These are phyloP conservation scores for Chloroclystis v-ata DNA, from an alignment of 2,888 invertebrate species.

Conservation along the genomic window DNA sequence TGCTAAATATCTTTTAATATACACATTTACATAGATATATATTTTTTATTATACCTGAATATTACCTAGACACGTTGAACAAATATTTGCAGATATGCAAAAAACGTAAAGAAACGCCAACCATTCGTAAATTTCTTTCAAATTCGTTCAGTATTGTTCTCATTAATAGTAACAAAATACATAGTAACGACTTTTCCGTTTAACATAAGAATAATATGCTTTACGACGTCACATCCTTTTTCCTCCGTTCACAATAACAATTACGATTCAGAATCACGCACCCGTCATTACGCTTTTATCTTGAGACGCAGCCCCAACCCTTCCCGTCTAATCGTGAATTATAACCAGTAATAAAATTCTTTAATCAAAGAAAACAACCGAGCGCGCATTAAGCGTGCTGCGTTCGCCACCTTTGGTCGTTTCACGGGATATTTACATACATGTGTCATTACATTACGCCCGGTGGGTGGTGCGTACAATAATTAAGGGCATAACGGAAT, in stretches of 20 bases:
- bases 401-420: slow-evolving; percentile 74
- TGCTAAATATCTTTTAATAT: too few relatives aligned
- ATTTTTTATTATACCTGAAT: too few relatives aligned
- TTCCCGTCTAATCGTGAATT: slow-evolving; percentile 77
- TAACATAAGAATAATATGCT: too few relatives aligned
- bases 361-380: slow-evolving; percentile 78
- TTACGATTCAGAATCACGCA: slow-evolving; percentile 74
- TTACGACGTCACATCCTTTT: too few relatives aligned
- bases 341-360: slow-evolving; percentile 77
- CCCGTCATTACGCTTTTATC: slow-evolving; percentile 73
- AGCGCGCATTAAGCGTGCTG: slow-evolving; percentile 70
- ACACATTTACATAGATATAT: too few relatives aligned
- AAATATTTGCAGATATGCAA: too few relatives aligned
- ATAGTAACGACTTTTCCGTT: too few relatives aligned
- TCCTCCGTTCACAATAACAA: slow-evolving; percentile 56
- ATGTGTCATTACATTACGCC: slow-evolving; percentile 70
- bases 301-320: slow-evolving; percentile 63
- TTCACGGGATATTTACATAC: slow-evolving; percentile 76
- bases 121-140: too few relatives aligned
- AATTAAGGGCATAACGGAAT: slow-evolving; percentile 78
- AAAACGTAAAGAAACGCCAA: too few relatives aligned
- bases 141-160: too few relatives aligned
- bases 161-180: too few relatives aligned
- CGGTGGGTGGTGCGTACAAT: slow-evolving; percentile 39
- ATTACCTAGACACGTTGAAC: too few relatives aligned